Evolutionary conservation across 1,140 invertebrate genomes (phyloP).

Genomic region (Aphaenogaster ashmeadi): DNA sequence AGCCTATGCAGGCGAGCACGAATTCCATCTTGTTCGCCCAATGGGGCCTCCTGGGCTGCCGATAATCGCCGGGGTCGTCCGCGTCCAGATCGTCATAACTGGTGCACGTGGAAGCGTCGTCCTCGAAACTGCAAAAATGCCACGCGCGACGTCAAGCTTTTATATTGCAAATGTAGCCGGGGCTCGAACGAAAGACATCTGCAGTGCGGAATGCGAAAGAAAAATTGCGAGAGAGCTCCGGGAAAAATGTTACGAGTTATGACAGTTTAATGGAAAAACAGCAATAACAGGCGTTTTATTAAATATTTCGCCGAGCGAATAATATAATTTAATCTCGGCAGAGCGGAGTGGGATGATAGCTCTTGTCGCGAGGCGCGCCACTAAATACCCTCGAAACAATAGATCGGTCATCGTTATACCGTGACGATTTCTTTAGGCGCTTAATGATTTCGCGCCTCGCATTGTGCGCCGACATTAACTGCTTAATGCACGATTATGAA

Average conservation of each 20-base stretch:
- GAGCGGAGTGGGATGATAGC: neutral
- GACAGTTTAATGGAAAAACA: slow-evolving; percentile 26
- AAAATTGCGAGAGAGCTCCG: slow-evolving; percentile 14
- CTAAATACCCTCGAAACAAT: neutral
- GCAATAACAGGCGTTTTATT: slow-evolving; percentile 22
- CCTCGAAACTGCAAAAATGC: slow-evolving; percentile 89
- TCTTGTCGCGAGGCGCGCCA: too few species aligned
- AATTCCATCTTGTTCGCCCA: slow-evolving; percentile 97
- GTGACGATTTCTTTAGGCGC: neutral
- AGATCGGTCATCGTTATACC: neutral
- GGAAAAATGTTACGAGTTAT: slow-evolving; percentile 29
- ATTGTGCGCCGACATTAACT: neutral
- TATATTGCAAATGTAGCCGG: slow-evolving; percentile 24
- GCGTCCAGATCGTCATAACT: slow-evolving; percentile 89
- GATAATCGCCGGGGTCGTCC: slow-evolving; percentile 89
- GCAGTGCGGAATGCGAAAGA: slow-evolving; percentile 7
- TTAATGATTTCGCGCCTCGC: neutral
- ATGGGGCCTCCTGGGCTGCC: slow-evolving; percentile 92
- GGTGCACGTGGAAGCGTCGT: slow-evolving; percentile 90
- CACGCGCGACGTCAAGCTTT: neutral
- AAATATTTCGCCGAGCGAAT: slow-evolving; percentile 10
- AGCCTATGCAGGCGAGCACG: slow-evolving; percentile 95
- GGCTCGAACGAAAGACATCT: neutral
- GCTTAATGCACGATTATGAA: neutral
- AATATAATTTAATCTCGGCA: slow-evolving; percentile 16